Percentiles rank a stretch among this genome's conserved stretches.
Conservation (phyloP, 2,888 invertebrate species). For the Flexamia atlantica region DNA sequence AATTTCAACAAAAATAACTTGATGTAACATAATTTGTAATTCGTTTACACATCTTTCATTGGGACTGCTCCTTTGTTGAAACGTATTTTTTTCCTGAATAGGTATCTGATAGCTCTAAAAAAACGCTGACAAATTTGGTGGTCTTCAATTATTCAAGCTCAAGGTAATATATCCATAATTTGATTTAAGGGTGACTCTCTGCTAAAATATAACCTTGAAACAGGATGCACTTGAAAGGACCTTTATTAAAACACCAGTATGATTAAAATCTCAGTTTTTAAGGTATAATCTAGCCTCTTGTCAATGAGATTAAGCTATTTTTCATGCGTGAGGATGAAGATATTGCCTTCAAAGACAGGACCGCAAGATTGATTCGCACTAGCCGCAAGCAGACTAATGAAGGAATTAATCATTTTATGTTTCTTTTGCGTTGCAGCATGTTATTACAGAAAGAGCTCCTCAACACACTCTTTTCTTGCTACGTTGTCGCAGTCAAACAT, state of each 20-base stretch:
- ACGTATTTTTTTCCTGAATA: too few relatives aligned
- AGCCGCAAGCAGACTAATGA: slow-evolving; percentile 32
- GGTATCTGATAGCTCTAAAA: too few relatives aligned
- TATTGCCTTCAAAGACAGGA: slow-evolving; percentile 21
- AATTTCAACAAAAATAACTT: too few relatives aligned
- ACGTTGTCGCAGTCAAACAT: too few relatives aligned
- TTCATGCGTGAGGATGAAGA: slow-evolving; percentile 33
- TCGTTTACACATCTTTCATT: too few relatives aligned
- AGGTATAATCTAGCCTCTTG: slow-evolving; percentile 29
- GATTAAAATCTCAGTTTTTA: slow-evolving; percentile 4
- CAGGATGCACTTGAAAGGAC: background rate
- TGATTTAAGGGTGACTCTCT: too few relatives aligned
- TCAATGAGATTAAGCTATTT: slow-evolving; percentile 34
- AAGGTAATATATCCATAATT: too few relatives aligned
- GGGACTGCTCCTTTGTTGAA: too few relatives aligned
- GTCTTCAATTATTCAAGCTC: too few relatives aligned
- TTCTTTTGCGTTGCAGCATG: background rate
- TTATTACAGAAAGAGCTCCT: slow-evolving; percentile 7
- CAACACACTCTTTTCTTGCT: too few relatives aligned
- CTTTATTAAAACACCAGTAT: background rate
- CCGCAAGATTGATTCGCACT: slow-evolving; percentile 48
- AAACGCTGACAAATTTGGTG: too few relatives aligned
- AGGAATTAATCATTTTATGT: slow-evolving; percentile 24
- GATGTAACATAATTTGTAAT: too few relatives aligned
- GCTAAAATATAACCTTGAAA: slow-evolving; percentile 7